Conservation (phyloP, 2,797 vertebrate species). For the Neostethus bicornis region DNA sequence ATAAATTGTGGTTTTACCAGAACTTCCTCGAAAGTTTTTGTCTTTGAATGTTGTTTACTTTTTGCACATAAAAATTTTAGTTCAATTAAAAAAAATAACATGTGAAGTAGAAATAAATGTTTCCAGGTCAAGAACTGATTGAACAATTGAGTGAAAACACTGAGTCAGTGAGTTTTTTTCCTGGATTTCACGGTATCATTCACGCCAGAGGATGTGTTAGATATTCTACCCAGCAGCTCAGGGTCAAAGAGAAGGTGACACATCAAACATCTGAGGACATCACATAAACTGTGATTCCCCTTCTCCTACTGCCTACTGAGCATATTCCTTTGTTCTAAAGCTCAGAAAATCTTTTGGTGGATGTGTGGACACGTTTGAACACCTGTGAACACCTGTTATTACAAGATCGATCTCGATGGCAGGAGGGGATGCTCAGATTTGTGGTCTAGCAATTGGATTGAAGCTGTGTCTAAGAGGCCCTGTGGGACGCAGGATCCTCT, state of each 20-base stretch:
- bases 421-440: constrained; percentile 60
- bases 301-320: constrained; percentile 42
- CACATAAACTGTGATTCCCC: constrained; percentile 40
- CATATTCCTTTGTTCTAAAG: constrained; percentile 67
- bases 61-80: neutral
- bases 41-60: neutral
- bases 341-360: constrained; percentile 54
- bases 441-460: constrained; percentile 61
- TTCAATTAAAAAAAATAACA: neutral
- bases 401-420: constrained; percentile 61
- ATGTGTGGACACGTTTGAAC: constrained; percentile 63
- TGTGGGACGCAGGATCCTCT: constrained; percentile 60
- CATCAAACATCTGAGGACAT: constrained; percentile 60
- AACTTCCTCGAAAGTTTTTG: constrained; percentile 1
- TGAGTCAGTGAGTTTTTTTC: constrained; percentile 1
- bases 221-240: constrained; percentile 35
- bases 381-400: constrained; percentile 71
- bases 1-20: constrained; percentile 2
- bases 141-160: neutral
- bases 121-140: neutral
- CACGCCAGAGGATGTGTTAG: constrained; percentile 14
- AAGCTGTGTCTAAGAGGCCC: constrained; percentile 65
- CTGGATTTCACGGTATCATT: neutral
- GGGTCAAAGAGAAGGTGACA: constrained; percentile 51
- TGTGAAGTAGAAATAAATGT: neutral